Conservation (phyloP, 2,888 invertebrate genomes). For the Xylophagus ater region DNA sequence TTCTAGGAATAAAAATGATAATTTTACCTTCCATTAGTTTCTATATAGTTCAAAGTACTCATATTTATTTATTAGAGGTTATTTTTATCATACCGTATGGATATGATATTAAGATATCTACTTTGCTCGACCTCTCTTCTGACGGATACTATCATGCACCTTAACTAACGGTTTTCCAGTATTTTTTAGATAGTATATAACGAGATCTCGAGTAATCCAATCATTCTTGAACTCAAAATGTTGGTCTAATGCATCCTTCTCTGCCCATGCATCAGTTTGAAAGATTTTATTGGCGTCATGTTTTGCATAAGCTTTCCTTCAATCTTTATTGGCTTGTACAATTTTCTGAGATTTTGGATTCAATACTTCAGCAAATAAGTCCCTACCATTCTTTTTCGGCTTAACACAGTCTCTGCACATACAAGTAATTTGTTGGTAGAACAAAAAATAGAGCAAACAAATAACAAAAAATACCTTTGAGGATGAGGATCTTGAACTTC, state of each 20-base stretch:
- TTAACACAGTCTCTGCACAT: slow-evolving; percentile 50
- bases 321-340: slow-evolving; percentile 30
- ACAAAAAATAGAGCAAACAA: not conserved
- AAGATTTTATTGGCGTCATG: slow-evolving; percentile 42
- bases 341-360: slow-evolving; percentile 29
- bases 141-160: slow-evolving; percentile 30
- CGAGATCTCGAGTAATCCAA: slow-evolving; percentile 42
- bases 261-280: slow-evolving; percentile 54
- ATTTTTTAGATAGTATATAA: slow-evolving; percentile 45
- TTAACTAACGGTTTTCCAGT: slow-evolving; percentile 38
- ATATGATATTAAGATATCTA: slow-evolving; percentile 19
- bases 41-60: too few relatives aligned
- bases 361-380: slow-evolving; percentile 30
- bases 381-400: slow-evolving; percentile 45
- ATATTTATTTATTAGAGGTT: too few relatives aligned
- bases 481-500: slow-evolving; percentile 47
- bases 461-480: too few relatives aligned
- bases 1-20: too few relatives aligned
- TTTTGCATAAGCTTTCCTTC: slow-evolving; percentile 25
- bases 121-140: slow-evolving; percentile 34
- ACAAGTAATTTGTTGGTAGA: too few relatives aligned
- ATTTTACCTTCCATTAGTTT: too few relatives aligned
- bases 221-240: slow-evolving; percentile 34
- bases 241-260: slow-evolving; percentile 40
- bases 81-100: too few relatives aligned